Percentiles rank a stretch among this genome's conserved stretches.
phyloP scores from a whole-genome alignment of 2,797 vertebrate species.

The Acipenser oxyrinchus region DNA sequence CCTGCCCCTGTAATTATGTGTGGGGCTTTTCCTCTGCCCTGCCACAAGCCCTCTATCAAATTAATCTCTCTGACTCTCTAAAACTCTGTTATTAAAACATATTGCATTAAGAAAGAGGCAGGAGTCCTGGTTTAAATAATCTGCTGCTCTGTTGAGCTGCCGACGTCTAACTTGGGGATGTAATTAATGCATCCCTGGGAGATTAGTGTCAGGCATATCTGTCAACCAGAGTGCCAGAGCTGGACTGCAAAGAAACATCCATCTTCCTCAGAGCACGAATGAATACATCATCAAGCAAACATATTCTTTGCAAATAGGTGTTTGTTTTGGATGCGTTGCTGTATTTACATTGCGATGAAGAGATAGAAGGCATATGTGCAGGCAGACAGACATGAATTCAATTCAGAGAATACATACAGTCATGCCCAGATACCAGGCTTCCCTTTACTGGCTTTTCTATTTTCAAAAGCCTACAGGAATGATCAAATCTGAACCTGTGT shows the following conservation, averaged over 20 bases:
- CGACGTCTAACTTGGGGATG: neutral
- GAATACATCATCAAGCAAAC: neutral
- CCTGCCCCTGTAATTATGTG: no score
- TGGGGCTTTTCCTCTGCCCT: no score
- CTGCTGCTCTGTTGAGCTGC: neutral
- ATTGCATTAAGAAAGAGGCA: neutral
- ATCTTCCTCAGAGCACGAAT: neutral
- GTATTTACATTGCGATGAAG: conserved; percentile 1
- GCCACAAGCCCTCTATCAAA: neutral
- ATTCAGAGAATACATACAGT: neutral
- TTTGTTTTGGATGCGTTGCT: neutral
- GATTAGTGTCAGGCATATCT: conserved; percentile 10
- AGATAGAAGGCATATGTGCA: neutral
- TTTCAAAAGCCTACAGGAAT: no score
- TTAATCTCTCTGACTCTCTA: neutral
- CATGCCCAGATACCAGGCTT: no score
- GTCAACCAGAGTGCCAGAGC: neutral
- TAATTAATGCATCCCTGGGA: conserved; percentile 4
- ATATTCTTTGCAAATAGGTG: neutral
- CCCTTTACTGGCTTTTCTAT: no score
- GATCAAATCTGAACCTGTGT: no score
- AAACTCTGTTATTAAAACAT: neutral
- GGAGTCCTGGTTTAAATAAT: neutral
- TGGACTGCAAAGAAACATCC: neutral
- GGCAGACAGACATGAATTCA: neutral